Conservation (phyloP, 2,113 vertebrate species). For the Protomyctophum bolini region DNA sequence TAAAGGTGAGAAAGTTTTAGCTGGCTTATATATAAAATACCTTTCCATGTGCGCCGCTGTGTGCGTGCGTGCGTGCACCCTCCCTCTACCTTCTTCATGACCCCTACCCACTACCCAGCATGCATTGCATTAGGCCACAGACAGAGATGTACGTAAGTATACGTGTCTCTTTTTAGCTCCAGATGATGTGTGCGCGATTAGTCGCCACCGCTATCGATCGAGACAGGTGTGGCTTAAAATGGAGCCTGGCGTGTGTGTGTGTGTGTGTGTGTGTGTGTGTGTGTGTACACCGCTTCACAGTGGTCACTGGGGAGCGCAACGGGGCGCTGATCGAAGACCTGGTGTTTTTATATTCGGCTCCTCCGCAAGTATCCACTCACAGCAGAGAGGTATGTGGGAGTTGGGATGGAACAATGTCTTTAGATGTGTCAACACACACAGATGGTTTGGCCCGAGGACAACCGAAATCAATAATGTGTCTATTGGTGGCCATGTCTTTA, state of each 20-base stretch:
- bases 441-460: slow-evolving; percentile 62
- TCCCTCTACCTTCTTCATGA: slow-evolving; percentile 31
- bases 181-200: slow-evolving; percentile 25
- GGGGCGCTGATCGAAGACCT: slow-evolving; percentile 64
- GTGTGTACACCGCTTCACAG: slow-evolving; percentile 48
- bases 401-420: slow-evolving; percentile 64
- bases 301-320: slow-evolving; percentile 57
- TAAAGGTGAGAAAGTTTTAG: slow-evolving; percentile 49
- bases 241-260: slow-evolving; percentile 44
- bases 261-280: slow-evolving; percentile 38
- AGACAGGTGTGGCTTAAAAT: slow-evolving; percentile 71
- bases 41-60: slow-evolving; percentile 13
- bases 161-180: slow-evolving; percentile 33
- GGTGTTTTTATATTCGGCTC: slow-evolving; percentile 66
- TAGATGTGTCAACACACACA: slow-evolving; percentile 71
- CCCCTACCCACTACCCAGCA: slow-evolving; percentile 13
- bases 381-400: slow-evolving; percentile 66
- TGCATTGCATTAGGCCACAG: slow-evolving; percentile 34
- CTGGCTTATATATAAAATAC: not conserved
- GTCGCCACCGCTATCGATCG: slow-evolving; percentile 58
- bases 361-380: slow-evolving; percentile 65
- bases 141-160: slow-evolving; percentile 52
- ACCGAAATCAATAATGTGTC: slow-evolving; percentile 62
- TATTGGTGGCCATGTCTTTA: slow-evolving; percentile 49
- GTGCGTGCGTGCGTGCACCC: slow-evolving; percentile 26